Conservation (phyloP, 2,888 invertebrate species). For the Heteropelma amictum region DNA sequence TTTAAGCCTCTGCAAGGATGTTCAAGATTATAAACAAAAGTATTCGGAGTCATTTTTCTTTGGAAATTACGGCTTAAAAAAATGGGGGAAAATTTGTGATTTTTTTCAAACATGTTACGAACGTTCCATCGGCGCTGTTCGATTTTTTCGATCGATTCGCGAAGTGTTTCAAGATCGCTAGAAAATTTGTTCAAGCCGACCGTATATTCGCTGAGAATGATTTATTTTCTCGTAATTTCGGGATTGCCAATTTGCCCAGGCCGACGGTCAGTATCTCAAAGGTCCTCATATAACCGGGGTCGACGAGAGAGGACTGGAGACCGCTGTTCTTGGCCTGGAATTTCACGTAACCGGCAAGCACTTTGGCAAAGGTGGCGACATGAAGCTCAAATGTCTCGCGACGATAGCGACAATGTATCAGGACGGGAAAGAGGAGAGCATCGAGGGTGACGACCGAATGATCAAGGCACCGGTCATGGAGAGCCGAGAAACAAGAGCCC, state of each 20-base stretch:
- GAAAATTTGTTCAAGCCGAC: too few relatives aligned
- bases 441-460: constrained; percentile 84
- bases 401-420: constrained; percentile 91
- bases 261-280: constrained; percentile 65
- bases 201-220: too few relatives aligned
- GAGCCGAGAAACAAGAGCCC: constrained; percentile 72
- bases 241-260: constrained; percentile 51
- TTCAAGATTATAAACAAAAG: too few relatives aligned
- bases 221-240: too few relatives aligned
- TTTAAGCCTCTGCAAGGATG: too few relatives aligned
- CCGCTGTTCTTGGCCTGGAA: constrained; percentile 86
- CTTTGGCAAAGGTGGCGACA: constrained; percentile 87
- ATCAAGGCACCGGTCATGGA: constrained; percentile 72
- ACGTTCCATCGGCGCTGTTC: too few relatives aligned
- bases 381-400: constrained; percentile 92
- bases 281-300: constrained; percentile 79
- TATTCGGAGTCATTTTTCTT: too few relatives aligned
- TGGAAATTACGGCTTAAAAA: too few relatives aligned
- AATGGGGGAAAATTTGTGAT: too few relatives aligned
- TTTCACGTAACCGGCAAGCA: constrained; percentile 89
- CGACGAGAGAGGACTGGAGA: constrained; percentile 83
- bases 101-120: too few relatives aligned
- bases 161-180: too few relatives aligned
- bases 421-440: constrained; percentile 91
- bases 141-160: too few relatives aligned